These are phyloP conservation scores for Brachyrhaphis roseni DNA, from an alignment of 2,797 vertebrate species.

Conservation along the genomic window DNA sequence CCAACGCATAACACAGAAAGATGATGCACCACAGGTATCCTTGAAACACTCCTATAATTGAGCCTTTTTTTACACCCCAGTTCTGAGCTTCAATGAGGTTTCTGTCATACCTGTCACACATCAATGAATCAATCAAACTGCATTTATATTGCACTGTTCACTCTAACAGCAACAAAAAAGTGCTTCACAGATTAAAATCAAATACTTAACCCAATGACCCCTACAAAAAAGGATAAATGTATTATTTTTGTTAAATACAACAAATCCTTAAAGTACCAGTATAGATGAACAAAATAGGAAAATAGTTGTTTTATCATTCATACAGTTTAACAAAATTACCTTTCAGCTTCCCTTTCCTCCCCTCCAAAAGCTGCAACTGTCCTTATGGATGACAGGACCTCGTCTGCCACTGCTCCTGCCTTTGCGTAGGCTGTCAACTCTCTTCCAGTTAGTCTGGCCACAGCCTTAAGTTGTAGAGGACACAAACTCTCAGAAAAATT, in stretches of 20 bases:
- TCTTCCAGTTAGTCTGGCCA: slow-evolving; percentile 76
- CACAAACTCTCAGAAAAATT: not conserved
- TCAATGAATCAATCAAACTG: not conserved
- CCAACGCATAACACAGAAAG: slow-evolving; percentile 82
- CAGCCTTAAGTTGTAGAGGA: slow-evolving; percentile 66
- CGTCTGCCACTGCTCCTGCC: slow-evolving; percentile 84
- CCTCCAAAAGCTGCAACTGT: slow-evolving; percentile 86
- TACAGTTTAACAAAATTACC: slow-evolving; percentile 55
- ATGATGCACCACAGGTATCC: slow-evolving; percentile 85
- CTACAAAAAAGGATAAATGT: not conserved
- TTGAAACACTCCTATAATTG: slow-evolving; percentile 80
- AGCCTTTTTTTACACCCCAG: slow-evolving; percentile 84
- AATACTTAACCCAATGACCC: not conserved
- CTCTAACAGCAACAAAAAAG: not conserved
- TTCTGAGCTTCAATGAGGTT: slow-evolving; percentile 81
- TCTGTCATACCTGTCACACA: slow-evolving; percentile 79
- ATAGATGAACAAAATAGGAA: not conserved
- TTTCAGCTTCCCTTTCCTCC: slow-evolving; percentile 80
- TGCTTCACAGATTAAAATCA: not conserved
- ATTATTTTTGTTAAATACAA: not conserved
- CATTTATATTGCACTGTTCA: not conserved
- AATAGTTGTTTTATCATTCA: not conserved
- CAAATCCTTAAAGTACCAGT: not conserved
- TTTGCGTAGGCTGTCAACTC: slow-evolving; percentile 83
- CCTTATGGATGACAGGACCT: slow-evolving; percentile 83